Conservation (phyloP, 1,140 invertebrate species). For the Cherax destructor region DNA sequence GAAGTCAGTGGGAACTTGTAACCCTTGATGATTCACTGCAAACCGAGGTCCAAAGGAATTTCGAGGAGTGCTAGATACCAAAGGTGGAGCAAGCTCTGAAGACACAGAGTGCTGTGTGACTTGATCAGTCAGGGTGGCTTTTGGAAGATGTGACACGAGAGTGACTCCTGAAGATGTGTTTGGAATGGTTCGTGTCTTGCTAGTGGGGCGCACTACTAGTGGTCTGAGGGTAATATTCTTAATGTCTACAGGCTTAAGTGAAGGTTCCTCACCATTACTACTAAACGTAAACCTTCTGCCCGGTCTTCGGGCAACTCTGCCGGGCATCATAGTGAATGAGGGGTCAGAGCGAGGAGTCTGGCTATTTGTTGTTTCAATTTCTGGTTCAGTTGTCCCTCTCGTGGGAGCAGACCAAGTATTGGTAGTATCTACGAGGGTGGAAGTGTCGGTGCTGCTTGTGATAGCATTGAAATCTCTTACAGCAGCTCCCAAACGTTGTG, state of each 20-base stretch:
- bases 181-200: constrained; percentile 8
- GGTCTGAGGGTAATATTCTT: constrained; percentile 21
- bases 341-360: constrained; percentile 10
- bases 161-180: not conserved
- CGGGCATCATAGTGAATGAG: constrained; percentile 30
- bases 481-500: not conserved
- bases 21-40: not conserved
- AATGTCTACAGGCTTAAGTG: constrained; percentile 11
- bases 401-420: not conserved
- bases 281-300: constrained; percentile 30
- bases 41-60: not conserved
- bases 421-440: not conserved
- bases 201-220: constrained; percentile 8
- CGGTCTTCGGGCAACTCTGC: constrained; percentile 27
- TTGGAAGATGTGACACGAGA: not conserved
- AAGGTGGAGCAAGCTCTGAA: not conserved
- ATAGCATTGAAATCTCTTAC: not conserved
- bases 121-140: not conserved
- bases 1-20: not conserved
- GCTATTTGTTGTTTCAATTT: not conserved
- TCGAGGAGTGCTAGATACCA: not conserved
- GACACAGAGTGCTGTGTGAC: not conserved
- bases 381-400: not conserved
- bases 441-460: not conserved
- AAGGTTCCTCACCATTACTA: constrained; percentile 1